These are phyloP conservation scores for Euura lappo DNA, from an alignment of 1,140 invertebrate genomes.

Conservation along the genomic window DNA sequence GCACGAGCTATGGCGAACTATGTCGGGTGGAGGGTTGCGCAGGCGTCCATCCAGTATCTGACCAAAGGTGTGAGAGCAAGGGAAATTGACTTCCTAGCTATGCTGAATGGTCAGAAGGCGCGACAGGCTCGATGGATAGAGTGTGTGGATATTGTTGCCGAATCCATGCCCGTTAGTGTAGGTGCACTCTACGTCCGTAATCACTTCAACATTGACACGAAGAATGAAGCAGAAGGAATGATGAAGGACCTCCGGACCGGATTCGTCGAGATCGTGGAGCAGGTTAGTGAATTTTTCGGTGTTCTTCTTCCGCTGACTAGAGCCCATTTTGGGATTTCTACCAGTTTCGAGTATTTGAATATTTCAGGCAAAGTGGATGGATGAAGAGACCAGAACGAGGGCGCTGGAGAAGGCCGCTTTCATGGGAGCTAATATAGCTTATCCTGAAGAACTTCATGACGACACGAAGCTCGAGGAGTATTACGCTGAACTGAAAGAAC, in stretches of 20 bases:
- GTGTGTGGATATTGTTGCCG: constrained; percentile 75
- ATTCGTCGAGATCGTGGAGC: constrained; percentile 50
- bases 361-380: constrained; percentile 85
- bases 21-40: constrained; percentile 80
- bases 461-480: constrained; percentile 77
- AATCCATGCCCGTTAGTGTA: constrained; percentile 76
- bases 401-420: constrained; percentile 76
- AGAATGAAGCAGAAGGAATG: constrained; percentile 80
- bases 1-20: constrained; percentile 76
- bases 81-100: constrained; percentile 76
- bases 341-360: constrained; percentile 8
- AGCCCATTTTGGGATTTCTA: not conserved
- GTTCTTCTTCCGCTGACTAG: not conserved
- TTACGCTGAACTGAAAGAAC: constrained; percentile 72
- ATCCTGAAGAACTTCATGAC: constrained; percentile 81
- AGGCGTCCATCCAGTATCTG: constrained; percentile 76
- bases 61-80: constrained; percentile 74
- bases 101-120: constrained; percentile 76
- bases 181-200: constrained; percentile 78
- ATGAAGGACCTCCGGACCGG: constrained; percentile 77
- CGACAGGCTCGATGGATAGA: constrained; percentile 86
- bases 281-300: constrained; percentile 21
- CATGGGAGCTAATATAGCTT: constrained; percentile 82
- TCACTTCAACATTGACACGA: constrained; percentile 76
- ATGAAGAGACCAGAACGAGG: constrained; percentile 73